Evolutionary conservation across 1,140 invertebrate genomes (phyloP).

Genomic region (Ooceraea biroi): DNA sequence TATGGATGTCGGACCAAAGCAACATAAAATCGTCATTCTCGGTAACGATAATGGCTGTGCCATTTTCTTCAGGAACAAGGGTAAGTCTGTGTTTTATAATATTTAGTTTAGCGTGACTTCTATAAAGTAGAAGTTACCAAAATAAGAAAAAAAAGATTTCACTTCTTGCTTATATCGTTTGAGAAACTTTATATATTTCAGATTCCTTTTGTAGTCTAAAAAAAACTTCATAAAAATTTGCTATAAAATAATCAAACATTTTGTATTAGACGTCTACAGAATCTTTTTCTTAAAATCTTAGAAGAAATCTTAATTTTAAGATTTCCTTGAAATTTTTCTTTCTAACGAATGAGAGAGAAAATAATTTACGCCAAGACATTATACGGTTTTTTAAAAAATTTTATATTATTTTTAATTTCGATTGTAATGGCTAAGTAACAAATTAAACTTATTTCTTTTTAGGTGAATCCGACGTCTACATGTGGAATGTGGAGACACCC

Average conservation of each 20-base stretch:
- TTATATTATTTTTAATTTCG: background rate
- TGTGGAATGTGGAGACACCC: constrained; percentile 88
- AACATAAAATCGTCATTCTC: constrained; percentile 87
- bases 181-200: background rate
- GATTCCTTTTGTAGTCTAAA: background rate
- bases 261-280: background rate
- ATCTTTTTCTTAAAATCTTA: constrained; percentile 2
- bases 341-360: background rate
- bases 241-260: background rate
- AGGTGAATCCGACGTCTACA: constrained; percentile 88
- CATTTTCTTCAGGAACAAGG: constrained; percentile 87
- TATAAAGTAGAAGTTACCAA: background rate
- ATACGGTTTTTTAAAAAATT: background rate
- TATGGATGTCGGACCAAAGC: constrained; percentile 87
- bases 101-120: background rate
- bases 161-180: too few species aligned
- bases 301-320: too few species aligned
- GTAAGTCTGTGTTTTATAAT: constrained; percentile 45
- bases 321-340: too few species aligned
- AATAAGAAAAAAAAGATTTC: too few species aligned
- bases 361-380: background rate
- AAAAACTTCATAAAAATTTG: background rate
- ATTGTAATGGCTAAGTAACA: background rate
- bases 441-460: background rate
- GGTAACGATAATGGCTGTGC: constrained; percentile 88